Evolutionary conservation across 2,113 vertebrate species (phyloP), one percentile per base, ranked within the genome.

Genomic region (Martes martes): DNA sequence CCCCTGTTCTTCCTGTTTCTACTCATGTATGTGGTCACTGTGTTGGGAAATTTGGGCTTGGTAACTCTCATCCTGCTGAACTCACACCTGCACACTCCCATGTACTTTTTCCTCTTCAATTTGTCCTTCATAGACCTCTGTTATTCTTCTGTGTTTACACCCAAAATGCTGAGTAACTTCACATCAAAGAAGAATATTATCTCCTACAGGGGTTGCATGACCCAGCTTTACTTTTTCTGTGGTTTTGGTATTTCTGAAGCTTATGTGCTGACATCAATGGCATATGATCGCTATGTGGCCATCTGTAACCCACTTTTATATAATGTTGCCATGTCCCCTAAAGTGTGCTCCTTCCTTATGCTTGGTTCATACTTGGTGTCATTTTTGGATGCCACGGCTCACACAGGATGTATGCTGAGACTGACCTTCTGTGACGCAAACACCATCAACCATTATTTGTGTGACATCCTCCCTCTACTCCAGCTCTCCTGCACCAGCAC

Each of bases 91-190:
- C 97, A 98, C 7, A 97, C 89, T 3, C 96, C 96, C 69, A 97
- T 98, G 97, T 98, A 85, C 83, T 92, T 97, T 63, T 98, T 97
- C 39, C 83, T 98, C n/a, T 93, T 96, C 10, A 96, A 97, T 24
- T 89, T 98, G 39, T 98, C 89, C n/a, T 92, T 90, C 52, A 71
- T 91, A 69, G 96, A 97, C 0, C 31, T 74, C 57, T 59, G 57
- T n/a, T 97, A 91, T 31, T 96, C 94, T 69, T 93, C 78, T 80
- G 67, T 74, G 11, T 95, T 98, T 73, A 97, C 89, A 59, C 97
- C 94, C 31, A 96, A 97, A 93, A 90, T 97, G 89, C 31, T 96
- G 63, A 87, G 85, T 16, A 85, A 94, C 63, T 97, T 97, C 11
- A 13, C 83, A 31, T 50, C 24, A 61, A 42, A 24, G 16, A 73